A percentile compares a stretch with the other conserved stretches of the same genome.
These are phyloP conservation scores for Choloepus didactylus DNA, from an alignment of 2,797 vertebrate species.

Conservation along the genomic window DNA sequence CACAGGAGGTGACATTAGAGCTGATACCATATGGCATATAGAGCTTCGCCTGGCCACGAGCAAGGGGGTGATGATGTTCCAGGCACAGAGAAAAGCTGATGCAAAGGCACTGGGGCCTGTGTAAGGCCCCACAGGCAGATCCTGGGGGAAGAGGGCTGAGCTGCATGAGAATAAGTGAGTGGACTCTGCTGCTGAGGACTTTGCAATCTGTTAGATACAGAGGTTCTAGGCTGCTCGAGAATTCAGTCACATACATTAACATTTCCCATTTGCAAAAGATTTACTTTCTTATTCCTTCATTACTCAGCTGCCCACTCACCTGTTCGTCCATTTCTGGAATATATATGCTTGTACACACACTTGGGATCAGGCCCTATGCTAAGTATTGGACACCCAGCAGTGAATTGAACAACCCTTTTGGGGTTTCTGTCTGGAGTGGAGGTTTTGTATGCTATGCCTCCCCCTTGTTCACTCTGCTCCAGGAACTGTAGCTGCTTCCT, in stretches of 20 bases:
- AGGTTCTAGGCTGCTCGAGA: neutral
- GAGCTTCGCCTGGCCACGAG: neutral
- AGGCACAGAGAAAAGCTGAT: neutral
- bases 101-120: neutral
- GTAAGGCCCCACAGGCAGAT: neutral
- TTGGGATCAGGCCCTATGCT: too few species aligned
- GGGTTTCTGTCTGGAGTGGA: neutral
- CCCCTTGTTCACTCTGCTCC: neutral
- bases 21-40: too few species aligned
- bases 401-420: neutral
- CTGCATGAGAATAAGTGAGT: too few species aligned
- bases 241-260: too few species aligned
- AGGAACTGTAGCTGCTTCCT: neutral
- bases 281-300: neutral
- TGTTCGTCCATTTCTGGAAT: neutral
- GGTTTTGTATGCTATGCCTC: accelerated
- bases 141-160: too few species aligned
- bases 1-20: neutral
- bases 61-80: neutral
- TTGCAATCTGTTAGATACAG: neutral
- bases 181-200: neutral
- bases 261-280: neutral
- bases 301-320: neutral
- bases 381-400: neutral
- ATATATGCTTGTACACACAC: too few species aligned